Conservation (phyloP, 2,113 vertebrate genomes). For the Struthidea cinerea region DNA sequence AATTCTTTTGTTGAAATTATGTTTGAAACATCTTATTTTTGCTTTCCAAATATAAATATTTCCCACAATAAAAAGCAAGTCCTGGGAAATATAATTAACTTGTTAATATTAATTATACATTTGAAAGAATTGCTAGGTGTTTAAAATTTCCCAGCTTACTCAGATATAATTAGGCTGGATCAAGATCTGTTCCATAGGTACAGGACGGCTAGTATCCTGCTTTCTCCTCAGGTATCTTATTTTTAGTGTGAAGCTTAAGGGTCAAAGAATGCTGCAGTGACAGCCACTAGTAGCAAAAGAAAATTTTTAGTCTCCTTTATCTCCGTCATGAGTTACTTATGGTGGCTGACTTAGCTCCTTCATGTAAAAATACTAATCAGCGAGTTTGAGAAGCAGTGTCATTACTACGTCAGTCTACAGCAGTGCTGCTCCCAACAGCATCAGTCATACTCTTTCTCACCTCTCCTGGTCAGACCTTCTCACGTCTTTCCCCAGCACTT, state of each 20-base stretch:
- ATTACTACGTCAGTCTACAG: neutral
- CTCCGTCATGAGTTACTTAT: neutral
- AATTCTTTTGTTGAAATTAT: neutral
- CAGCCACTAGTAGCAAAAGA: neutral
- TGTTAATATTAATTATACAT: neutral
- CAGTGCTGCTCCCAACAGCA: fast-evolving
- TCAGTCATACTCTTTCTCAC: neutral
- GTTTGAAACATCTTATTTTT: neutral
- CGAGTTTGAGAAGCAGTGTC: neutral
- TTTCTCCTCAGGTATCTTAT: neutral
- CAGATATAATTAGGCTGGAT: neutral
- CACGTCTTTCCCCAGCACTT: neutral
- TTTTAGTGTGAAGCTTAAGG: neutral
- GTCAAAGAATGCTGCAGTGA: neutral
- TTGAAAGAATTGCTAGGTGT: neutral
- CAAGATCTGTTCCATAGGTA: neutral
- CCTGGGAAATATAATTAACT: neutral
- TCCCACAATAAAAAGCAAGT: neutral
- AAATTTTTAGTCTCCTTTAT: neutral
- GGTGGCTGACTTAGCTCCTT: neutral
- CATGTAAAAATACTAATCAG: neutral
- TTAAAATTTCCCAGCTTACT: neutral
- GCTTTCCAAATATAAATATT: neutral
- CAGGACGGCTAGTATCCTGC: neutral
- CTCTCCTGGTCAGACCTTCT: neutral